Base-by-base conservation (phyloP, 2,113 vertebrate genomes). In the Protobothrops flavoviridis region DNA sequence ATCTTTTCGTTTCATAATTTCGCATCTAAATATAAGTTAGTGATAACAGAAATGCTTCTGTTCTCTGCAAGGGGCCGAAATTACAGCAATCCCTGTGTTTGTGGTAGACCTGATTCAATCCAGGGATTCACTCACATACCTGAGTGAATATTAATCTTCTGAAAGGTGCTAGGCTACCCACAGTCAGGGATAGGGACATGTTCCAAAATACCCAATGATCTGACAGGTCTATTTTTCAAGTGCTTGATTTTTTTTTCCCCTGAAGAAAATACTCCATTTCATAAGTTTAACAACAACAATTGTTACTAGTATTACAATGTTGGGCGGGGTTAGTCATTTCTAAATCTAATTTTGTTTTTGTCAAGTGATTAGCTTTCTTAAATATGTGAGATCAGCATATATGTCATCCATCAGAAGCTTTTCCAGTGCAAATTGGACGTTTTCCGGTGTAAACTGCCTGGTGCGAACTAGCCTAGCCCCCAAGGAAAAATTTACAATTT, bases 231-330 rank as follows among this genome's bases (percentile, higher is more conserved):
- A 3, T 81, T 39, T 21, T 23, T 81, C 74, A 43, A 43, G 39
- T 81, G 33, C 33, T 43, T 39, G 15, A 9, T 39, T 39, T 33
- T 17, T 33, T 33, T 6, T 0, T 2, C 0, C 12, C 29, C 74
- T 81, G 74, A 39, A 43, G 74, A 81, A 81, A 81, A 81, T 43
- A 81, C 74, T 43, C 74, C 74, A 81, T 81, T 81, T 81, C 33
- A 81, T 81, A 20, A 3, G 7, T 43, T 81, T 81, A 81, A 81
- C 33, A 39, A 21, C 33, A 81, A 81, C 33, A 81, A 81, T 33
- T 69, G 29, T 69, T 69, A 33, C 29, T 69, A 69, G 12, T 33
- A 17, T 69, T 21, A 81, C 33, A 81, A 33, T 43, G 17, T 21
- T 81, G 7, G 20, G 74, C 17, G 0, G 8, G 74, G 21, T 43